Evolutionary conservation across 2,797 vertebrate species (phyloP).

Genomic region (Capromys pilorides): DNA sequence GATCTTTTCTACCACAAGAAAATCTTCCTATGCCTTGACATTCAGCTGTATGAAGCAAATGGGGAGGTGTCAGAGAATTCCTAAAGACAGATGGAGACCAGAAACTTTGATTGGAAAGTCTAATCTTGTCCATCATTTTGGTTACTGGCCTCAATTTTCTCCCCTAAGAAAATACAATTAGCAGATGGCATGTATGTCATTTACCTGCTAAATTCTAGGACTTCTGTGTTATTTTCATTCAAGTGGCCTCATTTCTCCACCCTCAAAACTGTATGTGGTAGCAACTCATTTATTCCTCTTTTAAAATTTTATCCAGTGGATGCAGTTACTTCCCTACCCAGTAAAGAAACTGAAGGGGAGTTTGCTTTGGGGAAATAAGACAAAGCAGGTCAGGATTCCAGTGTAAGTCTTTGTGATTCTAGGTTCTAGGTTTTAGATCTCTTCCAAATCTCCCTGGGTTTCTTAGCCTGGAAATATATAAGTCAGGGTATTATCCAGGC

Average conservation of each 20-base stretch:
- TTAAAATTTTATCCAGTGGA: neutral
- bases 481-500: neutral
- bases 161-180: neutral
- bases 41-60: neutral
- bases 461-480: neutral
- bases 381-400: neutral
- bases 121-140: neutral
- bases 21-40: accelerated
- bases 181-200: neutral
- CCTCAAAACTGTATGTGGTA: neutral
- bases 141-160: neutral
- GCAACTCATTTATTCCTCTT: neutral
- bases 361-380: neutral
- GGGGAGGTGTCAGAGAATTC: neutral
- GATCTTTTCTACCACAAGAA: neutral
- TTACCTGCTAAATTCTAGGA: too few species aligned
- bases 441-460: neutral
- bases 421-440: neutral
- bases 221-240: neutral
- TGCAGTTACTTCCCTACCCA: neutral
- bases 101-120: neutral
- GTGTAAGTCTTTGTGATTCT: neutral
- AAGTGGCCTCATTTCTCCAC: neutral
- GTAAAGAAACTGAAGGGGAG: neutral
- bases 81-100: neutral